phyloP scores from a whole-genome alignment of 2,888 invertebrate genomes.

The Lasioglossum marginatum region DNA sequence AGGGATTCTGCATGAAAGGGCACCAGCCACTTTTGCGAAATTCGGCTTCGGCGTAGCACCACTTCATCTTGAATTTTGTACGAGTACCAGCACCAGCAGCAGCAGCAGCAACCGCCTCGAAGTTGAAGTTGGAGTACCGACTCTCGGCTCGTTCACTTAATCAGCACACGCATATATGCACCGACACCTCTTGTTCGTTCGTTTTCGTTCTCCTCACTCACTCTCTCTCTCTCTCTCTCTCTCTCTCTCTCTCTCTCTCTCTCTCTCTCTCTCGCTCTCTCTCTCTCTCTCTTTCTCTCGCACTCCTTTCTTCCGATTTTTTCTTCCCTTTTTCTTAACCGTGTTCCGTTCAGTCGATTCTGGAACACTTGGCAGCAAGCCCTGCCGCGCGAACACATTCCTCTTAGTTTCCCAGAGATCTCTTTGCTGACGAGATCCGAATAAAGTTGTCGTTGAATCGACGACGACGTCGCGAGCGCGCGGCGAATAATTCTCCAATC shows the following conservation, averaged over 20 bases:
- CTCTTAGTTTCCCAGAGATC: slow-evolving; percentile 7
- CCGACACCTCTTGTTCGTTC: slow-evolving; percentile 61
- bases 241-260: neutral
- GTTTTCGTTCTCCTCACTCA: neutral
- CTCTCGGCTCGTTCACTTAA: slow-evolving; percentile 65
- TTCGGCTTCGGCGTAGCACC: slow-evolving; percentile 69
- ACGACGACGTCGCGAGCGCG: neutral
- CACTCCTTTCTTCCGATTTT: neutral
- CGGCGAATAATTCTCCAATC: slow-evolving; percentile 41
- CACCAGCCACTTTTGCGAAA: slow-evolving; percentile 67
- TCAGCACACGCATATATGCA: slow-evolving; percentile 74
- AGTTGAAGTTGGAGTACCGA: slow-evolving; percentile 64
- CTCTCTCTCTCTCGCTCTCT: no score
- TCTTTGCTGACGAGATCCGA: slow-evolving; percentile 11
- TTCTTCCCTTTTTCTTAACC: slow-evolving; percentile 1
- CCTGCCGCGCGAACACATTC: neutral
- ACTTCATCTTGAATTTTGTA: slow-evolving; percentile 63
- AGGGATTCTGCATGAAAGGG: slow-evolving; percentile 66
- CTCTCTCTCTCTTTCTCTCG: neutral
- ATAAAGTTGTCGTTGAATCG: slow-evolving; percentile 9
- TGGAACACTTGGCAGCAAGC: slow-evolving; percentile 47
- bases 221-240: neutral
- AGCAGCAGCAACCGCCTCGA: slow-evolving; percentile 46
- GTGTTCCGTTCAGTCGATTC: slow-evolving; percentile 29
- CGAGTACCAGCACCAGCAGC: slow-evolving; percentile 38